Evolutionary conservation across 2,797 vertebrate species (phyloP), one percentile per base, ranked within the genome.

Genomic region (Luscinia megarhynchos): DNA sequence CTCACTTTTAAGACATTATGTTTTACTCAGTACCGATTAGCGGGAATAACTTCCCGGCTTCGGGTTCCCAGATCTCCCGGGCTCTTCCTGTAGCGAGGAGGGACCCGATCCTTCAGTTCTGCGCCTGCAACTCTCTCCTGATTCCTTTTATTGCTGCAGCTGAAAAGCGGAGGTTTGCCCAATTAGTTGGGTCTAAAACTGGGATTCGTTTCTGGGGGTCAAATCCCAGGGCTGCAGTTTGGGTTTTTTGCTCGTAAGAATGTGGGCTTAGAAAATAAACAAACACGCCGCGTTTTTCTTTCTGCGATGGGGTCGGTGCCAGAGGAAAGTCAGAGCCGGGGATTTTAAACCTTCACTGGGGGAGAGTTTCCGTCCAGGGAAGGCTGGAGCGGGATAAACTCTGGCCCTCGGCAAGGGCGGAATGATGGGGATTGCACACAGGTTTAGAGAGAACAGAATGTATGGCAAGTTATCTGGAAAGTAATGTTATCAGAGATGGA

Each of bases 221-320:
- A 73, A 46, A 84, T 88, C 80, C 74, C 81, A 55, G 66, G n/a
- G 45, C 50, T 87, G 82, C 7, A 67, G 40, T 85, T 75, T 18
- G 69, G 87, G 21, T 6, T 85, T 87, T 70, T 43, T 72, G 32
- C 76, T 87, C 68, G 50, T 54, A 38, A 64, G 87, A 80, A 61
- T 12, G 78, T 29, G 84, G n/a, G 62, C 40, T 64, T 91, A 45
- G 68, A 91, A 94, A 93, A 78, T 5, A 94, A 95, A 95, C 73
- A 82, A 87, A 64, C 53, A 34, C 24, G 10, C 54, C 11, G 68
- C 15, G 24, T 57, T 87, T 80, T 68, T 38, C 40, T 40, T 75
- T 64, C 91, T 77, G 82, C 58, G 11, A 6, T 4, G 13, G 20
- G 58, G 50, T 10, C 70, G 7, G 36, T 81, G 86, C 87, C 93